Conservation (phyloP, 2,113 vertebrate genomes). For the Romanogobio albipinnatus region DNA sequence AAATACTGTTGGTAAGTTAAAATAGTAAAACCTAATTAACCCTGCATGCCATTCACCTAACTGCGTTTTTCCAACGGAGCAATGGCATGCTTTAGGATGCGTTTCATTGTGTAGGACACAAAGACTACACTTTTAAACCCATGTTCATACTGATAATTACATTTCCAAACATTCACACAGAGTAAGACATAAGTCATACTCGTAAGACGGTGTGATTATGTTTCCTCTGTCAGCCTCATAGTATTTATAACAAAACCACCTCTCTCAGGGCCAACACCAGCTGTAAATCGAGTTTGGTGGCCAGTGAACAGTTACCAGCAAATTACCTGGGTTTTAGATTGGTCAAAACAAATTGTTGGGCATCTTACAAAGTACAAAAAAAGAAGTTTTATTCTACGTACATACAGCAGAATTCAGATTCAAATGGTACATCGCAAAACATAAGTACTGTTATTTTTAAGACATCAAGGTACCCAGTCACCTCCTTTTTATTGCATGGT, state of each 20-base stretch:
- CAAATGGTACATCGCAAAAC: not conserved
- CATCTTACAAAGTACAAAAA: too few relatives aligned
- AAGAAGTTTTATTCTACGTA: too few relatives aligned
- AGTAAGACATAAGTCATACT: conserved; percentile 12
- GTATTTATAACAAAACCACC: conserved; percentile 43
- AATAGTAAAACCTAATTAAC: not conserved
- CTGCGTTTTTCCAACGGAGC: not conserved
- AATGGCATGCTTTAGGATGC: not conserved
- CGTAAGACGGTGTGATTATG: not conserved
- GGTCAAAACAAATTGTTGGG: too few relatives aligned
- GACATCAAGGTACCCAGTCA: not conserved
- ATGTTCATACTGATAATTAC: conserved; percentile 35
- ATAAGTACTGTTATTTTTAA: not conserved
- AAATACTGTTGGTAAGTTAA: not conserved
- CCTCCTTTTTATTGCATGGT: not conserved
- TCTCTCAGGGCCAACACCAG: conserved; percentile 31
- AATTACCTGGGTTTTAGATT: not conserved
- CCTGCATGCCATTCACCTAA: not conserved
- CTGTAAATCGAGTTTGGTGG: conserved; percentile 25
- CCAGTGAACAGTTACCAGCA: not conserved
- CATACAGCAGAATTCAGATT: not conserved
- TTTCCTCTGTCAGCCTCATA: conserved; percentile 15
- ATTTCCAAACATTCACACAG: not conserved
- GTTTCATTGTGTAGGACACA: not conserved
- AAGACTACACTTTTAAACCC: not conserved